Conservation (phyloP, 2,888 invertebrate genomes). For the Agrilus mali region DNA sequence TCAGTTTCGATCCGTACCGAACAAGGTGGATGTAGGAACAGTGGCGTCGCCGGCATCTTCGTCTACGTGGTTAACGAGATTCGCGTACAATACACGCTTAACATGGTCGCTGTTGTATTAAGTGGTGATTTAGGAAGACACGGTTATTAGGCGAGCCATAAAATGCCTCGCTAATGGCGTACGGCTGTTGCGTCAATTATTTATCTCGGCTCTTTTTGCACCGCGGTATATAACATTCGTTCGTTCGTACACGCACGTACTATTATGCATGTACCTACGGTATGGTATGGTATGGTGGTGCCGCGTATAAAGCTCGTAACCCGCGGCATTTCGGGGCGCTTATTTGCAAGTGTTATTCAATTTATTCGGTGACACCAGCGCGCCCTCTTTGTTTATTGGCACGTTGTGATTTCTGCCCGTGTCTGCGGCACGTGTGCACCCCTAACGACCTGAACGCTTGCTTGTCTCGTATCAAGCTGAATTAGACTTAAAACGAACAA, state of each 20-base stretch:
- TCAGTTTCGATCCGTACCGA: no score
- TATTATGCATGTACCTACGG: no score
- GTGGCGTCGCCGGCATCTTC: no score
- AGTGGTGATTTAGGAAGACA: conserved; percentile 27
- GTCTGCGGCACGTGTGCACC: conserved; percentile 28
- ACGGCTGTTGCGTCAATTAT: conserved; percentile 31
- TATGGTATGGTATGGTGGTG: no score
- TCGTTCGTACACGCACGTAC: not conserved
- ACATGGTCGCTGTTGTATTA: no score
- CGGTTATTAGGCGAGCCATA: conserved; percentile 28
- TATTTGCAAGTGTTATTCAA: conserved; percentile 39
- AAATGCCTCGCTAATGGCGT: conserved; percentile 26
- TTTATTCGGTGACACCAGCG: conserved; percentile 36
- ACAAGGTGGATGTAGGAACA: no score
- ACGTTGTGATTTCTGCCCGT: conserved; percentile 33
- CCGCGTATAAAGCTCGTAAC: conserved; percentile 1
- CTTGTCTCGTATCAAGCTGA: no score
- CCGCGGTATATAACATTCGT: conserved; percentile 15
- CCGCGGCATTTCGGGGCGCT: conserved; percentile 23
- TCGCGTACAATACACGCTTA: no score
- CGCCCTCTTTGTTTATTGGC: conserved; percentile 31
- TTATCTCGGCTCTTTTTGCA: conserved; percentile 29
- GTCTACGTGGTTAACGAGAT: no score
- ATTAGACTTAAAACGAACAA: no score
- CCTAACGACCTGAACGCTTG: no score